Evolutionary conservation across 2,113 vertebrate genomes (phyloP), one percentile per base, ranked within the genome.

Genomic region (Amphilophus citrinellus): DNA sequence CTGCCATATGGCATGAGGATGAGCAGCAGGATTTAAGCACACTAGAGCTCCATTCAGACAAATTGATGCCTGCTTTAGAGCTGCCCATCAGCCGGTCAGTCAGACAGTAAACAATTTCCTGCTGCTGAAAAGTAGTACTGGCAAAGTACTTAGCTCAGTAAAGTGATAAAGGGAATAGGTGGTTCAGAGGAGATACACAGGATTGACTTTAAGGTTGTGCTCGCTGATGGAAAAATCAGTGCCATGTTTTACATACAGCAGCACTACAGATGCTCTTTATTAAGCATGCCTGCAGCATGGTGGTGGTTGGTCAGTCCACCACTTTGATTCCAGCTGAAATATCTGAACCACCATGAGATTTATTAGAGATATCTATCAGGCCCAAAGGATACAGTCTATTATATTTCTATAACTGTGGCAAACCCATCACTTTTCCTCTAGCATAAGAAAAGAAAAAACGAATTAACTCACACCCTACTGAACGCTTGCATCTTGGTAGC

Each of bases 31-130:
- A 82, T 91, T 30, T 14, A 10, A n/a, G 18, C 22, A 60, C 2
- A 58, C 76, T 62, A 27, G 47, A 79, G 75, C 58, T 30, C 32
- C 62, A 61, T 80, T 92, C 56, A 89, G 30, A 81, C 75, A 59
- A 78, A 65, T 84, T 2, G 66, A 77, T 79, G 65, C 14, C 61
- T 30, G 59, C 58, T 85, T 89, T 63, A 27, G 77, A 84, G 58
- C 76, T 66, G 75, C 79, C 79, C 32, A 75, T 85, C 81, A 75
- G 76, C 37, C 77, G n/a, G 47, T 84, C 84, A 83, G 71, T 86
- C 77, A 82, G 44, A 84, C 79, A 79, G 17, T 71, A n/a, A 84
- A 84, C 76, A 59, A 87, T 88, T 93, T 93, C 93, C 90, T 94
- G 87, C 58, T 11, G 47, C 61, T 83, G 65, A 77, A 76, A 62